These are phyloP conservation scores for Coregonus ussuriensis DNA, from an alignment of 2,797 vertebrate species.

Conservation along the genomic window DNA sequence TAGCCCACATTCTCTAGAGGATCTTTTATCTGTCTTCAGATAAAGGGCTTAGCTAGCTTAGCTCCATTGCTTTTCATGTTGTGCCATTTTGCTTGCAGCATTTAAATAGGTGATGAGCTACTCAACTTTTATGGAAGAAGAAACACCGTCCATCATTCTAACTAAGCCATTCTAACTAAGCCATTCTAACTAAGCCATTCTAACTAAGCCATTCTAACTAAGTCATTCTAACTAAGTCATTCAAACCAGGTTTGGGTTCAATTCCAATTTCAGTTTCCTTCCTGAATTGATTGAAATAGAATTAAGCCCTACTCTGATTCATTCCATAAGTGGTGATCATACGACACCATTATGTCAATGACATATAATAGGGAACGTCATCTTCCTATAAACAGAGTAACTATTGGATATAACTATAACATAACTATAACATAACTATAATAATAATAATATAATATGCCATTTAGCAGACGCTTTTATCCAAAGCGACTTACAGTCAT, in stretches of 20 bases:
- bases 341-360: neutral
- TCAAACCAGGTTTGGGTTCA: constrained; percentile 1
- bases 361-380: neutral
- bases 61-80: constrained; percentile 56
- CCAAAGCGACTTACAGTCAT: too few species aligned
- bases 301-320: neutral
- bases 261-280: neutral
- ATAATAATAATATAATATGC: too few species aligned
- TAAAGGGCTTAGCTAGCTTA: constrained; percentile 43
- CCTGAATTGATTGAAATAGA: neutral
- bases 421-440: neutral
- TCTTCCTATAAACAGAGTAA: constrained; percentile 18
- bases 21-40: constrained; percentile 63
- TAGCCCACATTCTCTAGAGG: constrained; percentile 44
- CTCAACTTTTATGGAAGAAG: constrained; percentile 4
- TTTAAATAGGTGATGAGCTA: constrained; percentile 6
- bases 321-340: neutral
- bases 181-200: neutral
- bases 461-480: too few species aligned
- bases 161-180: neutral
- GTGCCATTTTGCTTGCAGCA: constrained; percentile 30
- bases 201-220: neutral
- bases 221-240: neutral
- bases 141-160: neutral
- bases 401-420: constrained; percentile 17